These are phyloP conservation scores for Folsomia candida DNA, from an alignment of 2,888 invertebrate genomes.

Conservation along the genomic window DNA sequence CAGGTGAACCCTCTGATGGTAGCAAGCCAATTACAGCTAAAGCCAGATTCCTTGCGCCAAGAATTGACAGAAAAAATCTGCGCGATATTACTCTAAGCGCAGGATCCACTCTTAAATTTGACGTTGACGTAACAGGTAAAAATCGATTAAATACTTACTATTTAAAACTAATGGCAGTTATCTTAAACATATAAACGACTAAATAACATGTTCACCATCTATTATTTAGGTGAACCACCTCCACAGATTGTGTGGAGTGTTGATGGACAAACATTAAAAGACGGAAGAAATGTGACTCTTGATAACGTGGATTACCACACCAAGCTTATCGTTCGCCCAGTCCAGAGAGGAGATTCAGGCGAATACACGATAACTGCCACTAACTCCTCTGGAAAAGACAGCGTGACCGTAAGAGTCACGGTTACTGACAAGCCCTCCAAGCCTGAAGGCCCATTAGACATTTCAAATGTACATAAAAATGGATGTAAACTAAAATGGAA, in stretches of 20 bases:
- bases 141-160: no score
- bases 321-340: conserved; percentile 80
- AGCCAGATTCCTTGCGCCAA: conserved; percentile 85
- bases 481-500: conserved; percentile 95
- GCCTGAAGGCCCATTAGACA: conserved; percentile 88
- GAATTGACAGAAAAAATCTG: conserved; percentile 89
- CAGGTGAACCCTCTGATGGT: conserved; percentile 88
- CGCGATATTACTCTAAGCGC: conserved; percentile 86
- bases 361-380: conserved; percentile 81
- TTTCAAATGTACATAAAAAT: conserved; percentile 91
- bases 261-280: conserved; percentile 70
- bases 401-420: conserved; percentile 79
- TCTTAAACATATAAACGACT: conserved; percentile 90
- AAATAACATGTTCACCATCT: no score
- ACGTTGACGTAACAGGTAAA: conserved; percentile 91
- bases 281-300: conserved; percentile 75
- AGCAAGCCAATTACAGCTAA: conserved; percentile 84
- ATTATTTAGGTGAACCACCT: no score
- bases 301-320: conserved; percentile 71
- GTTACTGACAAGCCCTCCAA: conserved; percentile 80
- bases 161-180: no score
- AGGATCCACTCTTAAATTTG: conserved; percentile 89
- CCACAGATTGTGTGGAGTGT: conserved; percentile 94
- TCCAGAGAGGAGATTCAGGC: conserved; percentile 79
- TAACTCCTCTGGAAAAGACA: conserved; percentile 81